Evolutionary conservation across 2,113 vertebrate species (phyloP).

Genomic region (Pundamilia nyererei): DNA sequence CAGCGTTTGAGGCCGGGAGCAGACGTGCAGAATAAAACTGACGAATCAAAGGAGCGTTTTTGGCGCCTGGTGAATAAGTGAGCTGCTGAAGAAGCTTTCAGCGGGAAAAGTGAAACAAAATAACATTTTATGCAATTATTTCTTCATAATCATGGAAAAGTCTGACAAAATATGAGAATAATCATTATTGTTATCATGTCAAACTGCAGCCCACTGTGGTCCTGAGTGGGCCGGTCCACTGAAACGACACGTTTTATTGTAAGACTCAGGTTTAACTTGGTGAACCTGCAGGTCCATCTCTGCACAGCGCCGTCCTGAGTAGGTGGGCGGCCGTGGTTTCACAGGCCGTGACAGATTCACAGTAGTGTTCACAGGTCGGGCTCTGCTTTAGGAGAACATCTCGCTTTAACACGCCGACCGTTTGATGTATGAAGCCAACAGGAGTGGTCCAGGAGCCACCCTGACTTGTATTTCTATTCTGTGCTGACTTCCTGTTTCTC

Average conservation of each 20-base stretch:
- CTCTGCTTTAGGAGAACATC: neutral
- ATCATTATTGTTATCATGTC: neutral
- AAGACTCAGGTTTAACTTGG: neutral
- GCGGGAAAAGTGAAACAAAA: neutral
- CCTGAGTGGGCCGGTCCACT: neutral
- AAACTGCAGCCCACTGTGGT: neutral
- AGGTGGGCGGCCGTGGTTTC: neutral
- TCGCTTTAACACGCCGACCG: accelerated
- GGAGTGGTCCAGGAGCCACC: neutral
- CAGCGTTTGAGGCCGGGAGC: neutral
- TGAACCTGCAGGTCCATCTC: neutral
- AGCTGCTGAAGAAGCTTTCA: neutral
- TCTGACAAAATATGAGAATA: accelerated
- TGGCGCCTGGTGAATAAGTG: accelerated
- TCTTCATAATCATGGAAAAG: neutral
- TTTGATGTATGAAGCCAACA: neutral
- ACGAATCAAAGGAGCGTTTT: neutral
- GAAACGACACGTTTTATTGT: neutral
- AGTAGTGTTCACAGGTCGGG: neutral
- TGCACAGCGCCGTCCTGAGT: neutral
- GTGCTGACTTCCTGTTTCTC: neutral
- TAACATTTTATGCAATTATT: neutral
- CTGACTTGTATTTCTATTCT: neutral
- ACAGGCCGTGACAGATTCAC: neutral
- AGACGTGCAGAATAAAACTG: neutral